phyloP scores from a whole-genome alignment of 2,888 invertebrate genomes.

The Pristionchus entomophagus region DNA sequence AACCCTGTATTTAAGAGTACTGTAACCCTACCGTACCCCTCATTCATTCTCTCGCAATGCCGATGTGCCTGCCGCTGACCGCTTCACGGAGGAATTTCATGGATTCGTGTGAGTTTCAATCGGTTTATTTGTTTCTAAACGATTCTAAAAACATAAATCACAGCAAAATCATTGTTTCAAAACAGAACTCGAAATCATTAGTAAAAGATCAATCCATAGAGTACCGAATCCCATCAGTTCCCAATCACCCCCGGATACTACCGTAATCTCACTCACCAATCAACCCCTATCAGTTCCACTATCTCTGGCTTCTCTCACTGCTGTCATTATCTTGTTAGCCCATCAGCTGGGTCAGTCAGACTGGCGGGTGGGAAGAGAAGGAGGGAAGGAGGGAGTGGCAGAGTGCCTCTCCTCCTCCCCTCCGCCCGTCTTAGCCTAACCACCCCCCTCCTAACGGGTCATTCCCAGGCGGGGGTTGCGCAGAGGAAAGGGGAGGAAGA shows the following conservation, averaged over 20 bases:
- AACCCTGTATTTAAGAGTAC: background rate
- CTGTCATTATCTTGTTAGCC: background rate
- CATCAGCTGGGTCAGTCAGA: conserved; percentile 35
- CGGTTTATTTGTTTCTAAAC: too few relatives aligned
- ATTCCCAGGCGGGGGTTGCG: conserved; percentile 30
- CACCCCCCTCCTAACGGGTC: conserved; percentile 29
- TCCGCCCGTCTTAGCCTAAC: conserved; percentile 10
- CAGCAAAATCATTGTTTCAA: background rate
- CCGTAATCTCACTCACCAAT: background rate
- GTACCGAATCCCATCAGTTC: background rate
- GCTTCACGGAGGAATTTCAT: background rate
- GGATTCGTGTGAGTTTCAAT: background rate
- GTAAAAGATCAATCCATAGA: background rate
- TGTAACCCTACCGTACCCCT: background rate
- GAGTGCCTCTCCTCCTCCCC: background rate
- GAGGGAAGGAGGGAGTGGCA: conserved; percentile 11
- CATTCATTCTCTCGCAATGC: background rate
- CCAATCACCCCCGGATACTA: background rate
- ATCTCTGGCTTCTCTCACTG: background rate
- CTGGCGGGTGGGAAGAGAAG: background rate
- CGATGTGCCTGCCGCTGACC: background rate
- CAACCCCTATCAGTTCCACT: background rate
- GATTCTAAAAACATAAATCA: background rate
- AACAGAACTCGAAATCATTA: background rate
- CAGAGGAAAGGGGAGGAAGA: background rate